Base-by-base conservation (phyloP, 1,140 invertebrate species). In the Melipona quadrifasciata region DNA sequence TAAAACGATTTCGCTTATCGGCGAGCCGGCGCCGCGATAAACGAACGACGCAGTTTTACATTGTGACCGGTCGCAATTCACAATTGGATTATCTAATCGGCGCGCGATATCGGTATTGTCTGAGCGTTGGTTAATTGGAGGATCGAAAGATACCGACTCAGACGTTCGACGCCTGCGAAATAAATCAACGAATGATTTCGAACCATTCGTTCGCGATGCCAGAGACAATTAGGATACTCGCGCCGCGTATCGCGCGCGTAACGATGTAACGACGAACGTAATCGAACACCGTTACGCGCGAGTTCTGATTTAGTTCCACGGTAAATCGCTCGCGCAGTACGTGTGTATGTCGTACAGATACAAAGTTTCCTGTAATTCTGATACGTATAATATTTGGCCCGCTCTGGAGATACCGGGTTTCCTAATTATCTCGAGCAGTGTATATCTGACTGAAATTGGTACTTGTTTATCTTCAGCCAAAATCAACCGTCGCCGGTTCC, bases 1-100 rank as follows among this genome's bases (percentile, higher is more conserved):
- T 82, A 82, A 57, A 82, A 65, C 27, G 58, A 8, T 34, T 75
- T 75, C 51, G 80, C 72, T 75, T 82, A 82, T 82, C 80, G 58
- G 55, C 58, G 58, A 65, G 53, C 27, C 34, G 24, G 0, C 27
- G n/a, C 27, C 17, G n/a, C 27, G 57, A 81, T 75, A 82, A 82
- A 74, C 34, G 51, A 16, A 34, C 27, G 39, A 31, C 47, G 14
- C 21, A 34, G 58, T 75, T 82, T 82, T 82, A 82, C 53, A 65
- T 55, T n/a, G 58, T 4, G 34, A 27, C 53, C 24, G 53, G 21
- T 19, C 55, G 58, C 34, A 75, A 55, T 27, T 73, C 27, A 31
- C 53, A 31, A 31, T 31, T 31, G 58, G 80, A 82, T 82, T 82
- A 82, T 65, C 71, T 51, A 61, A 82, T 82, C 71, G 21, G n/a